A percentile compares a stretch with the other conserved stretches of the same genome.
Evolutionary conservation across 1,140 invertebrate genomes (phyloP).

Genomic region (Drosophila setifemur): DNA sequence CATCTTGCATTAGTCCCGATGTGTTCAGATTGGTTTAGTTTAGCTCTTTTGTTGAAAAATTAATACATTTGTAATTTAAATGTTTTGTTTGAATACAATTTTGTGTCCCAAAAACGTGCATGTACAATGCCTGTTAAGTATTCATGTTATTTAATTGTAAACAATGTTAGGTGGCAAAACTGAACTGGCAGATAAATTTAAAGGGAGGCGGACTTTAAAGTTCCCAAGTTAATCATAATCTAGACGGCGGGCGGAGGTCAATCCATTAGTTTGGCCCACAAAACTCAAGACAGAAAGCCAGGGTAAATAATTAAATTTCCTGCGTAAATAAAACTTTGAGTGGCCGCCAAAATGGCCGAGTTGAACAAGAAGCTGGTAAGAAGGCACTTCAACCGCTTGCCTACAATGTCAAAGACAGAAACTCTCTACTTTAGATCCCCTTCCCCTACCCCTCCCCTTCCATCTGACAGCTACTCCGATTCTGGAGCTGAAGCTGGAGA

Average conservation of each 20-base stretch:
- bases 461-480: conserved; percentile 44
- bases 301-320: conserved; percentile 77
- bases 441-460: neutral
- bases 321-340: conserved; percentile 73
- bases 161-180: neutral
- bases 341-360: conserved; percentile 49
- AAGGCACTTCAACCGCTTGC: conserved; percentile 58
- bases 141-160: conserved; percentile 34
- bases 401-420: conserved; percentile 71
- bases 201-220: neutral
- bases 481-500: too few species aligned
- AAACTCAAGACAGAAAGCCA: conserved; percentile 29
- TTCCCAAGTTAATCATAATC: conserved; percentile 26
- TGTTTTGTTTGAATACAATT: conserved; percentile 52
- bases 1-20: conserved; percentile 34
- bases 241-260: conserved; percentile 4
- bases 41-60: conserved; percentile 41
- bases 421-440: neutral
- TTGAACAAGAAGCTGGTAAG: conserved; percentile 17
- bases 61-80: conserved; percentile 41
- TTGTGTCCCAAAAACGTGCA: conserved; percentile 10
- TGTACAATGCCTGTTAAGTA: conserved; percentile 25
- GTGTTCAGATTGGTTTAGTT: neutral
- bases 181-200: neutral
- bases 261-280: conserved; percentile 35